These are phyloP conservation scores for Fopius arisanus DNA, from an alignment of 1,140 invertebrate species.

Conservation along the genomic window DNA sequence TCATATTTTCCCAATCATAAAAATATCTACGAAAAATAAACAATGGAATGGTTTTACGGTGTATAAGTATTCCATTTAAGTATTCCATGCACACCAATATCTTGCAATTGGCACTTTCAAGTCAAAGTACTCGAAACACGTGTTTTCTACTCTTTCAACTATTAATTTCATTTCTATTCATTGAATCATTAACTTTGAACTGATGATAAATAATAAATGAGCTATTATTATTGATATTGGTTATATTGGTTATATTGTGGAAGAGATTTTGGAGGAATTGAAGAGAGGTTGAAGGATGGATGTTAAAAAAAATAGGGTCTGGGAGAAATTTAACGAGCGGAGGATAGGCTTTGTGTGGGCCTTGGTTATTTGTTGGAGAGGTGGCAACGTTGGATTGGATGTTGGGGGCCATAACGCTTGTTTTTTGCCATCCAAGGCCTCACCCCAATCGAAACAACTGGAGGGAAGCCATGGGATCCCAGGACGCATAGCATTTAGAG, in stretches of 20 bases:
- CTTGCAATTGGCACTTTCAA: constrained; percentile 20
- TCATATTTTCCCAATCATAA: background rate
- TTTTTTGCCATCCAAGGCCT: constrained; percentile 53
- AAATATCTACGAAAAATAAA: background rate
- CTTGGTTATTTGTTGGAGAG: background rate
- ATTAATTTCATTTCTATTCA: constrained; percentile 13
- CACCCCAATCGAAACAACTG: constrained; percentile 38
- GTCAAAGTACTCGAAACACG: constrained; percentile 22
- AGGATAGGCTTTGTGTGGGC: background rate
- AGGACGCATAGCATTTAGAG: background rate
- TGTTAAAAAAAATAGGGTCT: background rate
- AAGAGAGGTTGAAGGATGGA: background rate
- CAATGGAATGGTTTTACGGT: background rate
- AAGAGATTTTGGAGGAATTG: background rate
- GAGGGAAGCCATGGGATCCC: constrained; percentile 13
- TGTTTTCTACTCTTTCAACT: constrained; percentile 12
- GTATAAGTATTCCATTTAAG: constrained; percentile 26
- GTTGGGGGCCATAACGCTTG: constrained; percentile 35
- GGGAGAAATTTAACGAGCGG: background rate
- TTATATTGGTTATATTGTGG: background rate
- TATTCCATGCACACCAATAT: constrained; percentile 16
- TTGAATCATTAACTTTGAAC: background rate
- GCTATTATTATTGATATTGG: background rate
- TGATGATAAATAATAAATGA: background rate
- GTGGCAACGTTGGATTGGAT: constrained; percentile 25